A percentile compares a stretch with the other conserved stretches of the same genome.
Conservation (phyloP, 2,888 invertebrate genomes). For the Xiphydria camelus region DNA sequence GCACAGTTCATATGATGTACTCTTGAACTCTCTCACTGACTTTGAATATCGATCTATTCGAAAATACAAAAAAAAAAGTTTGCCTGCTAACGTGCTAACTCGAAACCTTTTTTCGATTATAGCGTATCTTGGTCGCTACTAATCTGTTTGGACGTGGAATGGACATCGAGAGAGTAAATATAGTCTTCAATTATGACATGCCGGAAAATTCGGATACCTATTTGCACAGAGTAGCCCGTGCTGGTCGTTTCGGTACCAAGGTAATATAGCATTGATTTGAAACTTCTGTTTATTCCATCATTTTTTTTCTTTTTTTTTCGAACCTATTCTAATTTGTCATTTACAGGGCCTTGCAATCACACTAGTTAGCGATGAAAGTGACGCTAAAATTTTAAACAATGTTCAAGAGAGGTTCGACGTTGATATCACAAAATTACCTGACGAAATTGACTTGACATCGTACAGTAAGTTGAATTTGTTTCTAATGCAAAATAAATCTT, state of each 20-base stretch:
- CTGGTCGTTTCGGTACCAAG: slow-evolving; percentile 99
- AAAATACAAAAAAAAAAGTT: background rate
- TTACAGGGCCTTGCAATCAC: slow-evolving; percentile 90
- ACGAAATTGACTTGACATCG: slow-evolving; percentile 97
- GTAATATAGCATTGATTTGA: slow-evolving; percentile 37
- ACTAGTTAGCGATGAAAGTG: slow-evolving; percentile 96
- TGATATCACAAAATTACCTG: slow-evolving; percentile 96
- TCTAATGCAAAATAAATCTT: background rate
- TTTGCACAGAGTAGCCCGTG: slow-evolving; percentile 95
- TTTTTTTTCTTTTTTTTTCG: slow-evolving; percentile 4
- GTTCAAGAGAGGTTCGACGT: slow-evolving; percentile 99
- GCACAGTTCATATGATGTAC: slow-evolving; percentile 22
- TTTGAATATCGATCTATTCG: background rate
- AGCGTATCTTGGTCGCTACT: slow-evolving; percentile 95
- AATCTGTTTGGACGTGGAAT: slow-evolving; percentile 99
- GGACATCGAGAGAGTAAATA: slow-evolving; percentile 99
- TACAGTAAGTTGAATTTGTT: slow-evolving; percentile 72
- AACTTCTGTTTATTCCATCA: background rate
- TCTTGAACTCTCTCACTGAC: slow-evolving; percentile 36
- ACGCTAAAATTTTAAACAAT: slow-evolving; percentile 96
- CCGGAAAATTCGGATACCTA: slow-evolving; percentile 99
- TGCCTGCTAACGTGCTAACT: background rate
- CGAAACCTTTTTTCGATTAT: slow-evolving; percentile 31
- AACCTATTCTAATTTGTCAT: slow-evolving; percentile 6
- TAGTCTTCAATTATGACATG: slow-evolving; percentile 99